These are phyloP conservation scores for Heliconius congener DNA, from an alignment of 1,140 invertebrate genomes.

Conservation along the genomic window DNA sequence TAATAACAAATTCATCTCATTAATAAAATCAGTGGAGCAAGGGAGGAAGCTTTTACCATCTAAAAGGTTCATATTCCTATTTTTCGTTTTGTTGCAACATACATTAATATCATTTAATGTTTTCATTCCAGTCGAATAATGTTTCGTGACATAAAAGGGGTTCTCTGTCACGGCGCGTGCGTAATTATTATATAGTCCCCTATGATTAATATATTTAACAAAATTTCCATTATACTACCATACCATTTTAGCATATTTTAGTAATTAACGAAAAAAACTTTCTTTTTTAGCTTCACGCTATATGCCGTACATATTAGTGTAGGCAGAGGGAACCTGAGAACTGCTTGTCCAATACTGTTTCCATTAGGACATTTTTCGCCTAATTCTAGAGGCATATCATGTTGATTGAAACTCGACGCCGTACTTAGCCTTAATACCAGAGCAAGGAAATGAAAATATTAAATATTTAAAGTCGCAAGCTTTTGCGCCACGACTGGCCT, in stretches of 20 bases:
- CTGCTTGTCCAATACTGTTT: no score
- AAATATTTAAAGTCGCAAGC: no score
- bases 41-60: slow-evolving; percentile 58
- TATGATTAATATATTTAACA: slow-evolving; percentile 31
- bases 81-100: slow-evolving; percentile 51
- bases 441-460: no score
- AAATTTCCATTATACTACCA: slow-evolving; percentile 15
- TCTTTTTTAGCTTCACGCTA: no score
- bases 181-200: slow-evolving; percentile 48
- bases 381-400: no score
- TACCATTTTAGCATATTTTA: slow-evolving; percentile 10
- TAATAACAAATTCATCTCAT: slow-evolving; percentile 77
- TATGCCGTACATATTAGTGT: no score
- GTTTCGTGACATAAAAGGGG: slow-evolving; percentile 47
- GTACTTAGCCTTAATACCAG: no score
- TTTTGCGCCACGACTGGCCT: no score
- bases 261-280: neutral
- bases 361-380: no score
- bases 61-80: slow-evolving; percentile 49
- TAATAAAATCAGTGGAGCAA: slow-evolving; percentile 68
- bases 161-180: slow-evolving; percentile 45
- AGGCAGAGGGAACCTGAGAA: no score
- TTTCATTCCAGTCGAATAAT: slow-evolving; percentile 53
- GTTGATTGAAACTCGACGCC: neutral
- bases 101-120: slow-evolving; percentile 68